A percentile compares a stretch with the other conserved stretches of the same genome.
phyloP scores from a whole-genome alignment of 2,113 vertebrate genomes.

The Pimephales promelas region DNA sequence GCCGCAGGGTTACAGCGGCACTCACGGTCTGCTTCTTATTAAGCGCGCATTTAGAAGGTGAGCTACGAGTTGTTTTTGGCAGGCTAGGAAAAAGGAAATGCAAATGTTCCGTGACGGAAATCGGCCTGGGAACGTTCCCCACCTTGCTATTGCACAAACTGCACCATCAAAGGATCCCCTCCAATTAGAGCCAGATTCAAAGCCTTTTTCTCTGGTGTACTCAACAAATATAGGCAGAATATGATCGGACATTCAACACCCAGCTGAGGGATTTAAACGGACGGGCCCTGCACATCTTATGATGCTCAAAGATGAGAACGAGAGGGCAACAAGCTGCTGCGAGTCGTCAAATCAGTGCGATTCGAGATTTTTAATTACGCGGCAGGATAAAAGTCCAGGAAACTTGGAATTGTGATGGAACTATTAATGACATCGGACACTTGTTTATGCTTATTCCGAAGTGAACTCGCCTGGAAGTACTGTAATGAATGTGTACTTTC shows the following conservation, averaged over 20 bases:
- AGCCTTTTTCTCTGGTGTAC: constrained; percentile 12
- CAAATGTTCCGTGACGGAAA: constrained; percentile 44
- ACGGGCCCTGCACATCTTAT: constrained; percentile 33
- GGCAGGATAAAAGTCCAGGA: neutral
- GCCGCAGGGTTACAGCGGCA: neutral
- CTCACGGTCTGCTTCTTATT: constrained; percentile 44
- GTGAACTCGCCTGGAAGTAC: constrained; percentile 35
- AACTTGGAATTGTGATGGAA: neutral
- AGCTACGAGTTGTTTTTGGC: constrained; percentile 48
- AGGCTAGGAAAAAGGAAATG: constrained; percentile 40
- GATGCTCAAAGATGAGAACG: neutral
- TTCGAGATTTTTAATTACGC: neutral
- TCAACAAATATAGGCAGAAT: constrained; percentile 9
- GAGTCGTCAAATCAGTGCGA: neutral
- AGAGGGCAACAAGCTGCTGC: neutral
- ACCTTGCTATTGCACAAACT: constrained; percentile 23
- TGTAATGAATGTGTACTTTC: constrained; percentile 57
- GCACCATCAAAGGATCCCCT: constrained; percentile 46
- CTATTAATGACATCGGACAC: constrained; percentile 37
- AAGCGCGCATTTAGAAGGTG: constrained; percentile 20
- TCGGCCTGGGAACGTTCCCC: constrained; percentile 12
- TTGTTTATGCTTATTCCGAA: constrained; percentile 7
- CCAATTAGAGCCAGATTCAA: constrained; percentile 50
- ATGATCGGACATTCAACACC: constrained; percentile 4
- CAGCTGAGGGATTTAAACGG: constrained; percentile 22